Conservation (phyloP, 2,113 vertebrate species). For the Daphoenositta chrysoptera region DNA sequence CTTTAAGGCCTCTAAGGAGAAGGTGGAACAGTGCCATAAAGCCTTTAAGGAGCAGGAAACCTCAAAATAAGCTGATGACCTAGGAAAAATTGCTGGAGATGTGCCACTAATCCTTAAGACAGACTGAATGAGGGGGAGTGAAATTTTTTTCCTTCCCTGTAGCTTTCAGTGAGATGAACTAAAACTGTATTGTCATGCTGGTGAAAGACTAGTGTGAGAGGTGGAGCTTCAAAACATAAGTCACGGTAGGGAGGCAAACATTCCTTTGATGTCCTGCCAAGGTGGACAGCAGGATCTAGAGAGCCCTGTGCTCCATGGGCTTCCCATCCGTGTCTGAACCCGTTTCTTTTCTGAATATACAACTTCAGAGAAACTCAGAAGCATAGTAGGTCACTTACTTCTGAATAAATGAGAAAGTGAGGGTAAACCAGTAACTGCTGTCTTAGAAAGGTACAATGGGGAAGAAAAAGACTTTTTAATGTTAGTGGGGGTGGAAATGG, state of each 20-base stretch:
- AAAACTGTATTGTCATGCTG: background rate
- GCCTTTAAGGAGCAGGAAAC: background rate
- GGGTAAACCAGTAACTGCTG: background rate
- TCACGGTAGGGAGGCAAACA: background rate
- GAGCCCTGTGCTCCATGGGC: background rate
- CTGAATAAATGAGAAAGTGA: background rate
- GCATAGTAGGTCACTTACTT: background rate
- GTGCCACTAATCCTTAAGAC: background rate
- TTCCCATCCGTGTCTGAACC: background rate
- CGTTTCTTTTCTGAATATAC: background rate
- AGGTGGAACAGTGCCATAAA: background rate
- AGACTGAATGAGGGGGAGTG: background rate
- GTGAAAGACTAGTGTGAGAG: background rate
- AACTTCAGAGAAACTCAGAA: background rate
- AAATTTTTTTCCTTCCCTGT: background rate
- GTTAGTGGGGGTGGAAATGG: background rate
- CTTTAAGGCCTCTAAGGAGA: background rate
- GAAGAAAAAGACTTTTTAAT: background rate
- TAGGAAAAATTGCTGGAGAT: background rate
- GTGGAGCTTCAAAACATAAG: background rate
- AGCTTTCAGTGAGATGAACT: background rate
- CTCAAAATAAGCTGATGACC: background rate
- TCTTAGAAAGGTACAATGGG: background rate
- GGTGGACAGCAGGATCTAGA: background rate
- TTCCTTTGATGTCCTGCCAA: background rate